Conservation (phyloP, 2,113 vertebrate genomes). For the Anoplopoma fimbria region DNA sequence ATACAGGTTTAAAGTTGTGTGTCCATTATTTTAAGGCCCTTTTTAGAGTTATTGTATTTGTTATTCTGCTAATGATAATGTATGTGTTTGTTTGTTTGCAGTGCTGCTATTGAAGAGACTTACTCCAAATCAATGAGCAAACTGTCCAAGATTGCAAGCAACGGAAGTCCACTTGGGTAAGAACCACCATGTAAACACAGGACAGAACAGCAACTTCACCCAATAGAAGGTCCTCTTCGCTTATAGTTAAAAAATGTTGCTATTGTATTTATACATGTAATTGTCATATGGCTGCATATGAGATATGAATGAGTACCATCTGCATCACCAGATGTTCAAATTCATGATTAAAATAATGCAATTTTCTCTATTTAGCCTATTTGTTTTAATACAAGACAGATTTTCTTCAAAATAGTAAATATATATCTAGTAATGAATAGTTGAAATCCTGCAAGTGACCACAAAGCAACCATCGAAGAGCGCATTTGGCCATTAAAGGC, state of each 20-base stretch:
- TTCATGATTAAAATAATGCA: constrained; percentile 28
- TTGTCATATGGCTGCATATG: constrained; percentile 57
- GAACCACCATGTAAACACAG: constrained; percentile 19
- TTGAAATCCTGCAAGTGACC: not conserved
- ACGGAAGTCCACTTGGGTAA: constrained; percentile 92
- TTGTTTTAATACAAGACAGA: not conserved
- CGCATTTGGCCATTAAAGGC: not conserved
- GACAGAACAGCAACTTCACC: not conserved
- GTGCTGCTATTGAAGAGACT: constrained; percentile 93
- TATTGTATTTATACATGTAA: constrained; percentile 22
- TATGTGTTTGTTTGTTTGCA: constrained; percentile 69
- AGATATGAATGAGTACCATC: constrained; percentile 70
- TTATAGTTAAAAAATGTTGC: constrained; percentile 1
- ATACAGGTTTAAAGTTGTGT: not conserved
- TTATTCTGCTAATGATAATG: not conserved
- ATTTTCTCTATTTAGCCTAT: not conserved
- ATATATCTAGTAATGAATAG: not conserved
- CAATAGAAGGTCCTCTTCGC: not conserved
- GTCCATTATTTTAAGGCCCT: not conserved
- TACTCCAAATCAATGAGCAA: constrained; percentile 98
- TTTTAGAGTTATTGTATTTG: not conserved
- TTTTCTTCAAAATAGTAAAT: not conserved
- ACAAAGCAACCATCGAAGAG: not conserved
- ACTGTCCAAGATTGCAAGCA: constrained; percentile 93
- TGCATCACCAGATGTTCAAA: constrained; percentile 60